Evolutionary conservation across 2,797 vertebrate species (phyloP).

Genomic region (Galago senegalensis): DNA sequence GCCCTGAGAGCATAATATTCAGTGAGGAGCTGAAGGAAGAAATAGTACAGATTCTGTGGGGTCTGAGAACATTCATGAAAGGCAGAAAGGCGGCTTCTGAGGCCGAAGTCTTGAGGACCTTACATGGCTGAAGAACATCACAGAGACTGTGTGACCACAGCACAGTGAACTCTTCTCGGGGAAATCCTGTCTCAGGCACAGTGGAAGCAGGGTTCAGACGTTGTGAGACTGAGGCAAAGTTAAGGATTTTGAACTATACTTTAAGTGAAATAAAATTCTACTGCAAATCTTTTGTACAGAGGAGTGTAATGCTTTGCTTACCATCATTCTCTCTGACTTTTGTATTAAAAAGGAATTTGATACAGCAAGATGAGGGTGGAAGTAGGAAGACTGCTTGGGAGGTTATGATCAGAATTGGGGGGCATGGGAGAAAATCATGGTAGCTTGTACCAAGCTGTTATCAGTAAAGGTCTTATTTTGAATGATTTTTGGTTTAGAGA

Average conservation of each 20-base stretch:
- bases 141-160: background rate
- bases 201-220: background rate
- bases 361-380: background rate
- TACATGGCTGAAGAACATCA: rapidly evolving
- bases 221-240: background rate
- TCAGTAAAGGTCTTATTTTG: background rate
- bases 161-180: background rate
- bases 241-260: background rate
- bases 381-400: background rate
- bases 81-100: background rate
- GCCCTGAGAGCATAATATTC: background rate
- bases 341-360: background rate
- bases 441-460: background rate
- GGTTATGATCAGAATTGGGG: background rate
- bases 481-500: background rate
- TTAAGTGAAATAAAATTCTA: background rate
- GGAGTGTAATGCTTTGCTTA: background rate
- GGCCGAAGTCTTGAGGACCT: no score
- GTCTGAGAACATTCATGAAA: background rate
- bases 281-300: background rate
- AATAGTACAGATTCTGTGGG: background rate
- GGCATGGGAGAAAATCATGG: background rate
- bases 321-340: background rate
- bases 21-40: background rate
- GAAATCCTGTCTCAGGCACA: background rate